These are phyloP conservation scores for Melanerpes formicivorus DNA, from an alignment of 2,113 vertebrate genomes.

Conservation along the genomic window DNA sequence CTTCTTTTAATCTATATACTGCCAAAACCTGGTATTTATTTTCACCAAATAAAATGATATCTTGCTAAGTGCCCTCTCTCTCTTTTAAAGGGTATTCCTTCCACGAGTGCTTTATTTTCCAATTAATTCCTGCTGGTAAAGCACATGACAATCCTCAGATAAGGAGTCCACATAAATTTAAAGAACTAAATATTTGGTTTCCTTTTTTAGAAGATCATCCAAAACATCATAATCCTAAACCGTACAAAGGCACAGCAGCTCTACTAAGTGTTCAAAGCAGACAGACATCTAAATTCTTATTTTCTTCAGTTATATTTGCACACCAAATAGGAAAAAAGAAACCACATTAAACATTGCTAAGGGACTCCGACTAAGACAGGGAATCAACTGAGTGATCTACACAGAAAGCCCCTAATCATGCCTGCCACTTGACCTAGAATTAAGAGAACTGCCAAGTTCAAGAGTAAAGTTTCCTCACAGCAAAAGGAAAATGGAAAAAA, in stretches of 20 bases:
- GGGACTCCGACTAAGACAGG: neutral
- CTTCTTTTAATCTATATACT: neutral
- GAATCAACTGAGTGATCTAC: neutral
- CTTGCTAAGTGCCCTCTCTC: neutral
- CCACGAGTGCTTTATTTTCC: neutral
- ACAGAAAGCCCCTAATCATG: neutral
- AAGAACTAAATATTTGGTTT: neutral
- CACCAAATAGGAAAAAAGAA: constrained; percentile 5
- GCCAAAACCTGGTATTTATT: neutral
- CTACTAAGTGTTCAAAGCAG: neutral
- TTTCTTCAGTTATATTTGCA: constrained; percentile 10
- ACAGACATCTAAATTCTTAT: neutral
- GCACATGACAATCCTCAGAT: neutral
- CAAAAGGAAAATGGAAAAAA: neutral
- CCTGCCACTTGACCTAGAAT: constrained; percentile 55
- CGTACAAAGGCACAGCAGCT: neutral
- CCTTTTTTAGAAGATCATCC: neutral
- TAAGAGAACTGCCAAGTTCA: constrained; percentile 41
- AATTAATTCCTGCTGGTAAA: neutral
- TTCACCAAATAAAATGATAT: neutral
- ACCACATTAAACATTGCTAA: neutral
- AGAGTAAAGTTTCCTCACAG: constrained; percentile 1
- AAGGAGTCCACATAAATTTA: neutral
- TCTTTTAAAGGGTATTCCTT: neutral
- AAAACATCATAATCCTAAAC: neutral